Base-by-base conservation (phyloP, 2,113 vertebrate species). In the Sturnira hondurensis region DNA sequence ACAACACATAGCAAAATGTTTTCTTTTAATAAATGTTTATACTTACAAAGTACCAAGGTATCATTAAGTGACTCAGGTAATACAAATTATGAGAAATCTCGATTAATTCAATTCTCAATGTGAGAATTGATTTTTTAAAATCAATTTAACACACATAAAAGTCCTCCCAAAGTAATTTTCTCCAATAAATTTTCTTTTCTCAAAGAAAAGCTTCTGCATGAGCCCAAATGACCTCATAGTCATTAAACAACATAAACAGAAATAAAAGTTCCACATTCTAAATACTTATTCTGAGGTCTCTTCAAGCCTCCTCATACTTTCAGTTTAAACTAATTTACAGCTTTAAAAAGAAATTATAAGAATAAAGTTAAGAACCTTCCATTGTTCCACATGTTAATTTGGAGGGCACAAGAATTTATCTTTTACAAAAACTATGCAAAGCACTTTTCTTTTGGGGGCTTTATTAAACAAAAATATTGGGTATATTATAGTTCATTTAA, bases 11-110 rank as follows among this genome's bases (percentile, higher is more conserved):
- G 43, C 41, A 71, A 87, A 86, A 91, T 93, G 61, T 88, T 95
- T 92, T 76, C 76, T 63, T 92, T 83, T 24, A 91, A 94, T 67
- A 87, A 54, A 67, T 36, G 70, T 87, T 89, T 93, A 81, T 63
- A 61, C 22, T 76, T 78, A 67, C 15, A 13, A 85, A 91, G 52
- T 90, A 83, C 47, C 36, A 88, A 74, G 1, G 5, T 71, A 24
- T 24, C 22, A 89, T 43, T 83, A 52, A 94, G 28, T 89, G 31
- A 83, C 17, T 85, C 52, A 61, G 16, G n/a, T 91, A 61, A 68
- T 43, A 5, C 22, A 89, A 84, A 84, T 91, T 83, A 81, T 17
- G 19, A 93, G 14, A 85, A 91, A 83, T 65, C 26, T 91, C 94
- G 20, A 81, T 78, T 81, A 78, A 86, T 67, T 71, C 84, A n/a